Base-by-base conservation (phyloP, 1,140 invertebrate species). In the Atta cephalotes region DNA sequence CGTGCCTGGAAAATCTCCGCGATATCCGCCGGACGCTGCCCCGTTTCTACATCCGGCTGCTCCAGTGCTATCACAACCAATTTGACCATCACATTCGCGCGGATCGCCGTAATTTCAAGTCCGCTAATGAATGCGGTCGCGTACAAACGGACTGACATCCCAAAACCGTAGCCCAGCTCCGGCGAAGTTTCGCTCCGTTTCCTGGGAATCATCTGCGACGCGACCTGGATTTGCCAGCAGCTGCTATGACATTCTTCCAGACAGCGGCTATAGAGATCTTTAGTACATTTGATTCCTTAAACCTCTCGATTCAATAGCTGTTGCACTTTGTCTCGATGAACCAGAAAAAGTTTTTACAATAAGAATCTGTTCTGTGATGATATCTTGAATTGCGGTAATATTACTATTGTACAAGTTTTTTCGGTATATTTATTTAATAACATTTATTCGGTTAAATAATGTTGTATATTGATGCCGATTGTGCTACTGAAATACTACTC, bases 101-200 rank as follows among this genome's bases (percentile, higher is more conserved):
- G 74, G 76, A 89, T 87, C 88, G 85, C 56, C 78, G 71, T 60
- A 51, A 79, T 89, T 89, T 90, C 89, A 35, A 87, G 85, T 79
- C 71, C 72, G 25, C 72, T 90, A 89, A 89, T 78, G 78, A 79
- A 68, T 88, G 72, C 39, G 78, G 78, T 81, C 82, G 71, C 25
- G 39, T 21, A 62, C 80, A 74, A 84, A 35, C 80, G 35, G 9
- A 56, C 31, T 49, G 72, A 66, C 45, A 76, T 74, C 45, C 51
- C 58, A 21, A 85, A 78, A 18, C 58, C 31, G 49, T 12, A 9
- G 74, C 21, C 28, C 28, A 25, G 25, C 31, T 21, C 35, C 35
- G 53, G 18, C 39, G 25, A 62, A 76, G 80, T 84, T 82, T 49
- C 80, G 68, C 68, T 10, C 49, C n/a, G 58, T 25, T 82, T 45